A percentile compares a stretch with the other conserved stretches of the same genome.
Evolutionary conservation across 2,113 vertebrate genomes (phyloP).

Genomic region (Cephalopterus ornatus): DNA sequence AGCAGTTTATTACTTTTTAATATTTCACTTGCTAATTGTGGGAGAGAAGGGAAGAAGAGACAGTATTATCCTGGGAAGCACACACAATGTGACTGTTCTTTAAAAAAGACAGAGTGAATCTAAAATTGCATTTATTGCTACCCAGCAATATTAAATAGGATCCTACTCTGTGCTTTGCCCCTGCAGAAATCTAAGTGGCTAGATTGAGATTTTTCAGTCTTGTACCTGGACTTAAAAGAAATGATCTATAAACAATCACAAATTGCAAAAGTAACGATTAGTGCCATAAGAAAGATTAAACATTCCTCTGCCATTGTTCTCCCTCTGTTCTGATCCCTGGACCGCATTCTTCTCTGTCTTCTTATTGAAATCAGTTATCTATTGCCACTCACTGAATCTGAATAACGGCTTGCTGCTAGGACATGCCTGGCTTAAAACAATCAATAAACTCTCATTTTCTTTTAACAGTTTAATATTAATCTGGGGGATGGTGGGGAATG

Average conservation of each 20-base stretch:
- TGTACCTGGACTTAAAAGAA: conserved; percentile 81
- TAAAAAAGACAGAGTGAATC: conserved; percentile 46
- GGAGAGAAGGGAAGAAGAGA: not conserved
- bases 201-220: conserved; percentile 82
- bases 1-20: conserved; percentile 45
- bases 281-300: conserved; percentile 88
- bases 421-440: conserved; percentile 89
- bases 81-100: conserved; percentile 54
- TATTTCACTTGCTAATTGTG: conserved; percentile 41
- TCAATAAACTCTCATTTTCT: conserved; percentile 95
- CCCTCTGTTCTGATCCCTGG: conserved; percentile 74
- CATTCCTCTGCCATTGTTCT: conserved; percentile 82
- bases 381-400: conserved; percentile 84
- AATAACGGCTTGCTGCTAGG: conserved; percentile 84
- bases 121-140: conserved; percentile 70
- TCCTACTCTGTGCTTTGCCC: conserved; percentile 20
- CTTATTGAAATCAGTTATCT: conserved; percentile 92
- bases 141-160: conserved; percentile 59
- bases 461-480: conserved; percentile 94
- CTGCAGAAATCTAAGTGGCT: conserved; percentile 74
- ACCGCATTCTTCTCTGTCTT: conserved; percentile 83
- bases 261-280: conserved; percentile 87
- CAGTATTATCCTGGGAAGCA: conserved; percentile 26
- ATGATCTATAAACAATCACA: conserved; percentile 87
- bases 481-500: conserved; percentile 83